These are phyloP conservation scores for Corythoichthys intestinalis DNA, from an alignment of 2,113 vertebrate genomes.

Conservation along the genomic window DNA sequence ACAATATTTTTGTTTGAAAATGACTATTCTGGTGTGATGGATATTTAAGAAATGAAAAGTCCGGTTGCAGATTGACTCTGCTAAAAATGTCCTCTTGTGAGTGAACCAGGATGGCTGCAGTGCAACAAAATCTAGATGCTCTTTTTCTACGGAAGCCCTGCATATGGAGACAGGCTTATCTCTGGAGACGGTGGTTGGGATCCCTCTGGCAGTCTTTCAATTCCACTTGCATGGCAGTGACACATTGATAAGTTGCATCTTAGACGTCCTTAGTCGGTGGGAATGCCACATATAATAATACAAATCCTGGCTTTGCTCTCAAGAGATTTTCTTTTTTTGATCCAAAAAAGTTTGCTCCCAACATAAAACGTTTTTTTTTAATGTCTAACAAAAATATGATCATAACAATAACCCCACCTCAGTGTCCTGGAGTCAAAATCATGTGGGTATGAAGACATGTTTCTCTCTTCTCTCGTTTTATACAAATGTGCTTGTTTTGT, in stretches of 20 bases:
- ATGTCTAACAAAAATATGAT: constrained; percentile 59
- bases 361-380: constrained; percentile 47
- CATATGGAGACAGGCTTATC: background rate
- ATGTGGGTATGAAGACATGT: constrained; percentile 32
- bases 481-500: constrained; percentile 48
- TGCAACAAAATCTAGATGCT: background rate
- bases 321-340: constrained; percentile 65
- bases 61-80: background rate
- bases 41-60: background rate
- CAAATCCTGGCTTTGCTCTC: constrained; percentile 49
- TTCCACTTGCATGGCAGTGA: constrained; percentile 58
- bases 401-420: constrained; percentile 23
- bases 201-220: constrained; percentile 39
- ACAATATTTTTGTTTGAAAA: background rate
- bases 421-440: constrained; percentile 39
- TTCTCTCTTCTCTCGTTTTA: constrained; percentile 20
- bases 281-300: constrained; percentile 65
- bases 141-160: background rate
- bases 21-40: background rate
- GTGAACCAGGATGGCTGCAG: background rate
- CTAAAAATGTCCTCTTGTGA: background rate
- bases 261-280: constrained; percentile 60
- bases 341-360: constrained; percentile 71
- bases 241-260: constrained; percentile 30
- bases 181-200: constrained; percentile 6